A percentile compares a stretch with the other conserved stretches of the same genome.
Evolutionary conservation across 2,888 invertebrate genomes (phyloP).

Genomic region (Lissocephala sabroskyi): DNA sequence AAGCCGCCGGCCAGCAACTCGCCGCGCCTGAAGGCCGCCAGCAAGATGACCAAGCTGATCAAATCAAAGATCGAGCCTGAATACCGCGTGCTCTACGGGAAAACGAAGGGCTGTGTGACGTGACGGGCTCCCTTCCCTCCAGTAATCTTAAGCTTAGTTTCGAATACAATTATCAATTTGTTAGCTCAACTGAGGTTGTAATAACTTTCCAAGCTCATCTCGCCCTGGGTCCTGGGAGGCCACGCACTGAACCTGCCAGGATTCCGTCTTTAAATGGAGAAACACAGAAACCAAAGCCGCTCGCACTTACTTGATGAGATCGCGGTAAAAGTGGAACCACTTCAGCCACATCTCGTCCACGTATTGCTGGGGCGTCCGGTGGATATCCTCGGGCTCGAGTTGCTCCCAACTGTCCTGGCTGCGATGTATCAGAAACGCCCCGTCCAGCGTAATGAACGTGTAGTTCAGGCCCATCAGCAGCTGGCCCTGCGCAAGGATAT

Average conservation of each 20-base stretch:
- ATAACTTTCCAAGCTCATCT: too few species aligned
- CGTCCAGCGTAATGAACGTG: slow-evolving; percentile 22
- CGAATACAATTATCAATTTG: too few species aligned
- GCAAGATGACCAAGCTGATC: slow-evolving; percentile 75
- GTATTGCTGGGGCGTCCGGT: not conserved
- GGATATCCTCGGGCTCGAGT: too few species aligned
- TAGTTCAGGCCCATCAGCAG: slow-evolving; percentile 15
- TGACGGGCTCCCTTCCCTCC: slow-evolving; percentile 18
- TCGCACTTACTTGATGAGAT: not conserved
- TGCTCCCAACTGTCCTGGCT: slow-evolving; percentile 19
- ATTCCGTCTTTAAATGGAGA: too few species aligned
- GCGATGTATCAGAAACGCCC: slow-evolving; percentile 22
- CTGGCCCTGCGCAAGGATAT: slow-evolving; percentile 11
- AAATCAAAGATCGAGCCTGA: slow-evolving; percentile 84
- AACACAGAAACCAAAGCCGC: too few species aligned
- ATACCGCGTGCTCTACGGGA: slow-evolving; percentile 84
- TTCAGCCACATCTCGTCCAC: not conserved
- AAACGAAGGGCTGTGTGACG: slow-evolving; percentile 77
- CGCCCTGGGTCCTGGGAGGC: too few species aligned
- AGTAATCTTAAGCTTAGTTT: too few species aligned
- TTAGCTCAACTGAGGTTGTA: too few species aligned
- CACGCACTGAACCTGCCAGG: too few species aligned
- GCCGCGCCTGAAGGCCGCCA: slow-evolving; percentile 75
- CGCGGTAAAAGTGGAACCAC: slow-evolving; percentile 10
- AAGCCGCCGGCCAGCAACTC: slow-evolving; percentile 74